phyloP scores from a whole-genome alignment of 1,140 invertebrate species.

The Drosophila neocordata region DNA sequence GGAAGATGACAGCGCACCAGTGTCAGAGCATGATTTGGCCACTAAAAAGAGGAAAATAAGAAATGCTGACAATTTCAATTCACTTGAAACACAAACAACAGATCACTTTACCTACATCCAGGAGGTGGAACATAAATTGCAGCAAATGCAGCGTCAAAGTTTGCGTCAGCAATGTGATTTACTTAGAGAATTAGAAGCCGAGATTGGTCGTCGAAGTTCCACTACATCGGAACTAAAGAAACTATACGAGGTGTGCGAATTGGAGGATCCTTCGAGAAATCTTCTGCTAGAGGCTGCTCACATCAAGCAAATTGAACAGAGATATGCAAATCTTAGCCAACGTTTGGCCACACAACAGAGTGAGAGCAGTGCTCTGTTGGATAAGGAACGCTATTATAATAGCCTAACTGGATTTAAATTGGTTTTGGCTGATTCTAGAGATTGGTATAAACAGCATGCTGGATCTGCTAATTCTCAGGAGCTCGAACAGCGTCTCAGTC shows the following conservation, averaged over 20 bases:
- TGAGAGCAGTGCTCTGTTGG: constrained; percentile 53
- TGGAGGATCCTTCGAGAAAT: constrained; percentile 62
- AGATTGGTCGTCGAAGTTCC: constrained; percentile 33
- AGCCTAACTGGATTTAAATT: constrained; percentile 79
- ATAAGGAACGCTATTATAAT: constrained; percentile 81
- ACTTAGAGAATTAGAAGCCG: constrained; percentile 49
- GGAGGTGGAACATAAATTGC: constrained; percentile 68
- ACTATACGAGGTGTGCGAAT: constrained; percentile 69
- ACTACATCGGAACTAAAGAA: constrained; percentile 56
- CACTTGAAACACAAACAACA: constrained; percentile 59
- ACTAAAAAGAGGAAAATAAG: constrained; percentile 76
- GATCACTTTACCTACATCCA: constrained; percentile 67
- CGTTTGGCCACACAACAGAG: constrained; percentile 49
- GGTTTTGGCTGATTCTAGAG: constrained; percentile 75
- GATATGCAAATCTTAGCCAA: constrained; percentile 49
- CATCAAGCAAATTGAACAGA: constrained; percentile 71
- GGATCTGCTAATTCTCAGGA: constrained; percentile 68
- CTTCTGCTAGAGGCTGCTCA: constrained; percentile 66
- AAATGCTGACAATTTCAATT: constrained; percentile 68
- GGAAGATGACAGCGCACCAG: constrained; percentile 17
- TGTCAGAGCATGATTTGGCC: constrained; percentile 35
- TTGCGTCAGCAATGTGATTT: constrained; percentile 69
- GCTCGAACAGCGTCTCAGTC: constrained; percentile 73
- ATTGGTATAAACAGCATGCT: constrained; percentile 82
- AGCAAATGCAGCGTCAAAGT: constrained; percentile 68